These are phyloP conservation scores for Samia ricini DNA, from an alignment of 1,140 invertebrate genomes.

Conservation along the genomic window DNA sequence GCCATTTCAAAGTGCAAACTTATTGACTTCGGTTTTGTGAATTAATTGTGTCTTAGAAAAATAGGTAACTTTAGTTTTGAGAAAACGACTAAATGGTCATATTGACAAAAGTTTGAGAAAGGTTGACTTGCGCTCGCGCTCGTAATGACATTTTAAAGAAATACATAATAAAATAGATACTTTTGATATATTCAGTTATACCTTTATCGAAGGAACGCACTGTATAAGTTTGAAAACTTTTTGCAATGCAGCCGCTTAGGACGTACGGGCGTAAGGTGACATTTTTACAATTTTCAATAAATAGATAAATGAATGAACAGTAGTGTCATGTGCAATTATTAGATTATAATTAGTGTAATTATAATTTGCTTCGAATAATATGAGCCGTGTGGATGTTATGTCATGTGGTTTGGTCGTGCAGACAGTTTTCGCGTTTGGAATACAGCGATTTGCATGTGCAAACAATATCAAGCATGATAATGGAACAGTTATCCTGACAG, in stretches of 20 bases:
- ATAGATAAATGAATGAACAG: constrained; percentile 10
- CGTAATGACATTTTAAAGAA: no score
- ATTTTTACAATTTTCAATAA: constrained; percentile 28
- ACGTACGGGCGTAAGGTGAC: constrained; percentile 70
- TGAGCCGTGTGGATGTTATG: constrained; percentile 2
- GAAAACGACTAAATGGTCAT: no score
- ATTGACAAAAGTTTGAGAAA: not conserved
- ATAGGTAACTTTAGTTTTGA: no score
- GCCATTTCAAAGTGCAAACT: no score
- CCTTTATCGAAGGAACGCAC: not conserved
- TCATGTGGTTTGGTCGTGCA: not conserved
- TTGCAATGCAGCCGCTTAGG: constrained; percentile 70
- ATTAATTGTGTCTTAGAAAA: no score
- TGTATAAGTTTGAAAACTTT: constrained; percentile 29
- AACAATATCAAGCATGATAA: not conserved
- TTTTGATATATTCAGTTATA: not conserved
- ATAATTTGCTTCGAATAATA: constrained; percentile 19
- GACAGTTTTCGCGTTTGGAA: not conserved
- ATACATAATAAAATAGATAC: not conserved
- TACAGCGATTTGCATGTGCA: constrained; percentile 2
- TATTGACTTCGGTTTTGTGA: no score
- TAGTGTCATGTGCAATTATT: constrained; percentile 14
- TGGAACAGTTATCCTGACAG: not conserved
- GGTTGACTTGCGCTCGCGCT: no score
- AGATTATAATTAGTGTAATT: constrained; percentile 16